These are phyloP conservation scores for Darevskia nairensis DNA, from an alignment of 2,797 vertebrate genomes.

Conservation along the genomic window DNA sequence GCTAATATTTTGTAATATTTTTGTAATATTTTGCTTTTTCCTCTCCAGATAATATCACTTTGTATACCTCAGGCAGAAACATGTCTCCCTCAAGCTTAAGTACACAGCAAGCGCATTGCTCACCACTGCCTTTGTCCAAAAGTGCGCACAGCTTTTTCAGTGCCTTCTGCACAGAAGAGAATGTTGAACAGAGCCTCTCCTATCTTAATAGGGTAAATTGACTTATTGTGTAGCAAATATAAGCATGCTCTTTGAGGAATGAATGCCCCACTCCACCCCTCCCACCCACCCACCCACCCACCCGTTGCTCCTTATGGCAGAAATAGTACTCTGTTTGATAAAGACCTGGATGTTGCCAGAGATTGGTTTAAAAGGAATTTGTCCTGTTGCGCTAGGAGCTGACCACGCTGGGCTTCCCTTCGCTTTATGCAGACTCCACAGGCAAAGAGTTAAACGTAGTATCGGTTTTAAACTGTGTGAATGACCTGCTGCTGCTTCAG, in stretches of 20 bases:
- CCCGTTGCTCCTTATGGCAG: neutral
- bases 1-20: constrained; percentile 4
- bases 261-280: neutral
- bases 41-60: constrained; percentile 70
- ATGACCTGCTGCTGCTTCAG: constrained; percentile 90
- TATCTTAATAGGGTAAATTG: constrained; percentile 92
- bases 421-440: constrained; percentile 82
- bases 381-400: constrained; percentile 83
- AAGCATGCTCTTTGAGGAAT: neutral
- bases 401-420: constrained; percentile 86
- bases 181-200: constrained; percentile 88
- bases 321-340: neutral
- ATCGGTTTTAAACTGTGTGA: constrained; percentile 88
- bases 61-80: constrained; percentile 86
- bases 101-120: constrained; percentile 78
- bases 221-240: constrained; percentile 5
- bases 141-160: constrained; percentile 82
- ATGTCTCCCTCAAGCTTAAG: constrained; percentile 85
- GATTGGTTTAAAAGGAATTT: neutral
- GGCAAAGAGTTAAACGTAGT: constrained; percentile 82
- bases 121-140: constrained; percentile 82
- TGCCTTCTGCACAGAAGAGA: constrained; percentile 95
- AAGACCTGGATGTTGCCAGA: neutral
- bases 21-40: constrained; percentile 48
- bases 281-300: too few species aligned